phyloP scores from a whole-genome alignment of 1,140 invertebrate species.

The Oryctes rhinoceros region DNA sequence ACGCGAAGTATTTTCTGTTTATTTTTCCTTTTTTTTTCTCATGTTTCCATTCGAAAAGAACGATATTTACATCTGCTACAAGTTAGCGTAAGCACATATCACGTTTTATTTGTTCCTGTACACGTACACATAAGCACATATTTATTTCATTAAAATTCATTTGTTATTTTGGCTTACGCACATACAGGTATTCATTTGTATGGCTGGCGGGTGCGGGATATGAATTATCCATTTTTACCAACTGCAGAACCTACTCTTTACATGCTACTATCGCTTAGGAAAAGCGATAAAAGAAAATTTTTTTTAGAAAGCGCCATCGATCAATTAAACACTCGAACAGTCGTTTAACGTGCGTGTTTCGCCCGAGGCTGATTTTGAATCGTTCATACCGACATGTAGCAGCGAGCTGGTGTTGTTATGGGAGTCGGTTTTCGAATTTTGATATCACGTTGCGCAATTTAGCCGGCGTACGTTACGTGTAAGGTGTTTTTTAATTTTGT shows the following conservation, averaged over 20 bases:
- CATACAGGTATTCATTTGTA: not conserved
- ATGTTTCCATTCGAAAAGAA: not conserved
- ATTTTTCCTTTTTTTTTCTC: not conserved
- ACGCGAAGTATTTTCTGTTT: not conserved
- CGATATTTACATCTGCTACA: not conserved
- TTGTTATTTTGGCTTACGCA: not conserved
- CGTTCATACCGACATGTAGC: not conserved
- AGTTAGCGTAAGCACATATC: too few relatives aligned
- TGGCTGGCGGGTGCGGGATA: not conserved
- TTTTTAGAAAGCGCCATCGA: constrained; percentile 31
- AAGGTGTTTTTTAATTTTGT: too few relatives aligned
- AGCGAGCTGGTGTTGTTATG: not conserved
- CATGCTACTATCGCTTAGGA: not conserved
- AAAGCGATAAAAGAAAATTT: constrained; percentile 24
- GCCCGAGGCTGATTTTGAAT: constrained; percentile 3
- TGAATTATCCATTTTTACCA: not conserved
- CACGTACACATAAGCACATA: not conserved
- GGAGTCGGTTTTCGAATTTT: not conserved
- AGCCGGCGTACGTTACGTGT: too few relatives aligned
- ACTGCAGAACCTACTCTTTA: not conserved
- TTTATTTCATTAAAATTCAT: constrained; percentile 16
- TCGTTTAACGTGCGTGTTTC: constrained; percentile 18
- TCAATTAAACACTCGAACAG: constrained; percentile 15
- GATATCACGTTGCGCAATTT: not conserved
- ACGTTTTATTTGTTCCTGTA: too few relatives aligned